phyloP scores from a whole-genome alignment of 2,888 invertebrate species.

The Cheilosia urbana region DNA sequence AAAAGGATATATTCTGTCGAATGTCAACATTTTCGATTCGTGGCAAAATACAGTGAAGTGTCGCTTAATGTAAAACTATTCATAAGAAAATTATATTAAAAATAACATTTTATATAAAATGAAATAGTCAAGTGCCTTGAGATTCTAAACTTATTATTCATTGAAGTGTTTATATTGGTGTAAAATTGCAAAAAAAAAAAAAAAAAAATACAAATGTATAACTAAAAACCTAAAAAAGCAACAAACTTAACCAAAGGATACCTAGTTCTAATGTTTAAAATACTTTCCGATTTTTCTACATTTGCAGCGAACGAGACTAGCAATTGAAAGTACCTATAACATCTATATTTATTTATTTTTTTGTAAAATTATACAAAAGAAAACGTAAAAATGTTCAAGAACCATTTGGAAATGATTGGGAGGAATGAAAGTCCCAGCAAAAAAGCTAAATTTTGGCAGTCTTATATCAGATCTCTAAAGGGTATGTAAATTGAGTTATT shows the following conservation, averaged over 20 bases:
- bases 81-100: not conserved
- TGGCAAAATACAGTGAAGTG: slow-evolving; percentile 25
- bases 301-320: slow-evolving; percentile 90
- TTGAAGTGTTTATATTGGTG: not conserved
- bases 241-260: not conserved
- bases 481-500: slow-evolving; percentile 85
- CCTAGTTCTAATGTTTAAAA: slow-evolving; percentile 2
- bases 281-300: slow-evolving; percentile 77
- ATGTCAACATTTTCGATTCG: slow-evolving; percentile 2
- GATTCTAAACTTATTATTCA: not conserved
- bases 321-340: slow-evolving; percentile 84
- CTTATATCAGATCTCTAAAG: slow-evolving; percentile 95
- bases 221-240: not conserved
- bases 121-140: not conserved
- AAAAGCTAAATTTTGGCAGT: slow-evolving; percentile 97
- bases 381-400: slow-evolving; percentile 92
- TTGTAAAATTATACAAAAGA: slow-evolving; percentile 68
- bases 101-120: not conserved
- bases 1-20: not conserved
- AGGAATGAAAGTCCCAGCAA: slow-evolving; percentile 95
- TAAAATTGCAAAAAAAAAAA: not conserved
- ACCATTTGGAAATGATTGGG: slow-evolving; percentile 96
- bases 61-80: not conserved
- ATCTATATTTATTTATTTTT: slow-evolving; percentile 39
- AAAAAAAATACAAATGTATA: not conserved